Base-by-base conservation (phyloP, 1,140 invertebrate species). In the Dufourea novaeangliae region DNA sequence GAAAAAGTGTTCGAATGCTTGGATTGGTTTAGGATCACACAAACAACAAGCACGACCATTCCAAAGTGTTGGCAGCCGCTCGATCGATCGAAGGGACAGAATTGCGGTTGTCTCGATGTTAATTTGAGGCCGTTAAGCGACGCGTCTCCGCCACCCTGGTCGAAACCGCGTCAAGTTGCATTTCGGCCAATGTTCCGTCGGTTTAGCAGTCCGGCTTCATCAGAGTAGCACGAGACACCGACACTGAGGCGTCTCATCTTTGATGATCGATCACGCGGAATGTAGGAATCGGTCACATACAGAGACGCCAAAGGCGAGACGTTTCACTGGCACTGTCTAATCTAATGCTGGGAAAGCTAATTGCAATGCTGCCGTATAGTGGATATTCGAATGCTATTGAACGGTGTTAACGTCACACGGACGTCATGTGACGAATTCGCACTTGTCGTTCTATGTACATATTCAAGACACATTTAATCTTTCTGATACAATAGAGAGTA, bases 131-230 rank as follows among this genome's bases (percentile, higher is more conserved):
- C 56, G 37, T 34, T 17, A 41, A 11, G 54, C 37, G 20, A 12
- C 8, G 20, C 27, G n/a, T 46, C 32, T n/a, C 17, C 0, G 3
- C n/a, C 10, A 20, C 20, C 17, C 7, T 1, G 34, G 6, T 14
- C 10, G 14, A 34, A 27, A 32, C 69, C 14, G 27, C 69, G 39
- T 34, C 56, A 46, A 64, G 41, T 54, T 54, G 46, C 59, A 27
- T 54, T 39, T 20, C 22, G 2, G 20, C 6, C 10, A 59, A 22
- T 50, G 71, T 73, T 52, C 63, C 59, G 29, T 22, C 44, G 37
- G 59, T 59, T 73, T 54, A 54, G n/a, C 59, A 39, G 44, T 34
- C 56, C 56, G 7, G 56, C 57, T 29, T 64, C 57, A 54, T 54
- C 59, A 46, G 20, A 14, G 29, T 14, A 27, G 7, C 29, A 32